A percentile compares a stretch with the other conserved stretches of the same genome.
phyloP scores from a whole-genome alignment of 2,888 invertebrate species.

The Acanthosepion esculentum region DNA sequence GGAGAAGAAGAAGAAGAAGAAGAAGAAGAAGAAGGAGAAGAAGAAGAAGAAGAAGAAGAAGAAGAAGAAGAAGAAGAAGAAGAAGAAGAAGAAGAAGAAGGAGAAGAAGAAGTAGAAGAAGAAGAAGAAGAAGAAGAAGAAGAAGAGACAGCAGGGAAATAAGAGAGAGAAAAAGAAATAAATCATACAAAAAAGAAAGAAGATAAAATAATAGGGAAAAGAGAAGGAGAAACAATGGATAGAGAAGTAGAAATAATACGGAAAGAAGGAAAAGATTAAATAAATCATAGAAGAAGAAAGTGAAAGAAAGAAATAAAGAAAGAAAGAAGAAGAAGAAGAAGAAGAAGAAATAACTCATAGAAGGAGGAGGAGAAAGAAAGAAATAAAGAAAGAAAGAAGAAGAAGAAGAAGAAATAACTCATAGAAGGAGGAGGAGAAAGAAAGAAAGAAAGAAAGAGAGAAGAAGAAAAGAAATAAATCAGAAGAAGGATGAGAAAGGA shows the following conservation, averaged over 20 bases:
- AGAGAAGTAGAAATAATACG: too few species aligned
- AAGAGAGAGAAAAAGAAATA: too few species aligned
- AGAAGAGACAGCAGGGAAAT: background rate
- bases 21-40: background rate
- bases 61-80: slow-evolving; percentile 34
- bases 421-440: background rate
- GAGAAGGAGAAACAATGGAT: background rate
- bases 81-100: background rate
- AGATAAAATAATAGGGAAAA: background rate
- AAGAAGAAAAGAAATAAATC: background rate
- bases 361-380: slow-evolving; percentile 40
- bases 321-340: too few species aligned
- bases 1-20: background rate
- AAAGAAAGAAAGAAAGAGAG: too few species aligned
- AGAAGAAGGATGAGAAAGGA: slow-evolving; percentile 33
- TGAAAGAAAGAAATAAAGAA: too few species aligned
- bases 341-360: background rate
- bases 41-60: background rate
- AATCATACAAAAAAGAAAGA: background rate
- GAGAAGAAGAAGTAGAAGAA: too few species aligned
- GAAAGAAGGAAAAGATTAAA: too few species aligned
- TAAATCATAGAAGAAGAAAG: too few species aligned
- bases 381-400: background rate
- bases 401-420: background rate
- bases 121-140: background rate